phyloP scores from a whole-genome alignment of 2,113 vertebrate species.

The Eublepharis macularius region DNA sequence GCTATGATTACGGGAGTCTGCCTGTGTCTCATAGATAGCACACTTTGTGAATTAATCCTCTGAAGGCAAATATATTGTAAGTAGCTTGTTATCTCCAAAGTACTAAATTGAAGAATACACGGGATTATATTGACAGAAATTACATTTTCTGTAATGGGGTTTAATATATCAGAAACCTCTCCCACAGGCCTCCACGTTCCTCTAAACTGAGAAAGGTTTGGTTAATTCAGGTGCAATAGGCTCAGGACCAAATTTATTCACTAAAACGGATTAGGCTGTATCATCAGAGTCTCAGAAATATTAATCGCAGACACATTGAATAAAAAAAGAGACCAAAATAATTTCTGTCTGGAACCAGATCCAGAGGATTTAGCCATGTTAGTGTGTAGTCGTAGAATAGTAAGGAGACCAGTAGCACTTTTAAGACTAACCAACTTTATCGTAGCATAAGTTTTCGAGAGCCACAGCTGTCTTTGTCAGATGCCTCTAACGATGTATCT shows the following conservation, averaged over 20 bases:
- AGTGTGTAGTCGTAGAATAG: too few species aligned
- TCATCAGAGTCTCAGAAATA: slow-evolving; percentile 82
- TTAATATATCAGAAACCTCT: slow-evolving; percentile 89
- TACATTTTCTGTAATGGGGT: slow-evolving; percentile 90
- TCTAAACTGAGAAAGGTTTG: slow-evolving; percentile 70
- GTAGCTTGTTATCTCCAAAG: slow-evolving; percentile 88
- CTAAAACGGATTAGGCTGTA: slow-evolving; percentile 84
- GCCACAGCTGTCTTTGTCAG: too few species aligned
- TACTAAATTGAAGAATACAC: slow-evolving; percentile 92
- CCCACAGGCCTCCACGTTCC: slow-evolving; percentile 70
- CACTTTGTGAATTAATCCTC: slow-evolving; percentile 92
- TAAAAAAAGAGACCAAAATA: slow-evolving; percentile 52
- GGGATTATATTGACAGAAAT: slow-evolving; percentile 95
- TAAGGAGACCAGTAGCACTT: too few species aligned
- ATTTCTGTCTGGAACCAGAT: too few species aligned
- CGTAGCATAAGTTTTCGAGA: too few species aligned
- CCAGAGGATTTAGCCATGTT: too few species aligned
- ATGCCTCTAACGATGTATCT: too few species aligned
- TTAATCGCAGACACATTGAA: slow-evolving; percentile 83
- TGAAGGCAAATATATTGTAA: slow-evolving; percentile 91
- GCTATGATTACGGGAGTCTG: slow-evolving; percentile 81
- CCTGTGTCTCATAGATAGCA: slow-evolving; percentile 79
- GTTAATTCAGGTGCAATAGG: slow-evolving; percentile 79
- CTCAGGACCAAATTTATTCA: slow-evolving; percentile 81
- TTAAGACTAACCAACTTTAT: too few species aligned